Evolutionary conservation across 1,140 invertebrate genomes (phyloP).

Genomic region (Nasonia vitripennis): DNA sequence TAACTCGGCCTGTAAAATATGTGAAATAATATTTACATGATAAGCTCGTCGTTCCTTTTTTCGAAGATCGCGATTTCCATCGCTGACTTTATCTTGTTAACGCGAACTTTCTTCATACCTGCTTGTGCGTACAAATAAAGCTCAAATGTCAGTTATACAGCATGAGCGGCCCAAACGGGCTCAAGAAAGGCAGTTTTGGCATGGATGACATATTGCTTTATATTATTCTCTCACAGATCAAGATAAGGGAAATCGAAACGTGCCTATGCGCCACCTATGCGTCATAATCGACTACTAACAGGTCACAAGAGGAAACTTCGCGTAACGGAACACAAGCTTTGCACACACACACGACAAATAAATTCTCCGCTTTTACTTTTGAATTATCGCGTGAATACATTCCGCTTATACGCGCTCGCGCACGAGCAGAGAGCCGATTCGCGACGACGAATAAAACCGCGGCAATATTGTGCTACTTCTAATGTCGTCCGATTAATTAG

Average conservation of each 20-base stretch:
- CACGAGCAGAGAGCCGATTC: background rate
- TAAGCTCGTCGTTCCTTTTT: background rate
- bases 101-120: background rate
- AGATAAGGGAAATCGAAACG: too few relatives aligned
- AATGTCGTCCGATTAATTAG: conserved; percentile 28
- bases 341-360: background rate
- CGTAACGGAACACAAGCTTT: too few relatives aligned
- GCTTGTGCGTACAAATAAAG: too few relatives aligned
- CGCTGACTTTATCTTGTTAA: background rate
- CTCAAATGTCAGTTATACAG: too few relatives aligned
- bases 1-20: conserved; percentile 21
- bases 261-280: too few relatives aligned
- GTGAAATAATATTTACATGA: conserved; percentile 15
- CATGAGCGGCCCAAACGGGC: too few relatives aligned
- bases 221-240: too few relatives aligned
- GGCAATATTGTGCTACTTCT: conserved; percentile 17
- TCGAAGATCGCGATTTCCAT: background rate
- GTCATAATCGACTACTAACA: too few relatives aligned
- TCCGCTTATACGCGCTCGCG: background rate
- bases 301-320: too few relatives aligned
- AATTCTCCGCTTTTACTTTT: background rate
- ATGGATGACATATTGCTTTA: too few relatives aligned
- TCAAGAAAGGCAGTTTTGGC: background rate
- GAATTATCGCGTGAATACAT: conserved; percentile 12
- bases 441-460: background rate